Base-by-base conservation (phyloP, 2,113 vertebrate species). In the Cololabis saira region DNA sequence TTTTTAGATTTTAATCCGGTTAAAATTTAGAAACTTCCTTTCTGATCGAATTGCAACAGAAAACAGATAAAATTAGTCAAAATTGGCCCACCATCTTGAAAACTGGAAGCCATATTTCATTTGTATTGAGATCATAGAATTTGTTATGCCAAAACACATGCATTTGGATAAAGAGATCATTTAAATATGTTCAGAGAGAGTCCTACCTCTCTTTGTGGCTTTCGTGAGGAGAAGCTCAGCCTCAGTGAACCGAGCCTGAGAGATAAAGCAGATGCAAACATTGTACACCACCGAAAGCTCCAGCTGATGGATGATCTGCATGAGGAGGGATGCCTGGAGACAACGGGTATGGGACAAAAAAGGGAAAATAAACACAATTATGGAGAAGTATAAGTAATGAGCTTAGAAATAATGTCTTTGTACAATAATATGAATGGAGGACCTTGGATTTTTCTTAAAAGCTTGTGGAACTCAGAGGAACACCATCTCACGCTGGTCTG, bases 371-470 rank as follows among this genome's bases (percentile, higher is more conserved):
- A 16, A 44, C 6, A 14, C 6, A 44, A 17, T 47, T 1, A 18
- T 47, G 7, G 10, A 11, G 2, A 9, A 47, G 8, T 16, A 27
- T 16, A 17, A 3, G 11, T 17, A 9, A 15, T 33, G 14, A 3
- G 4, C 9, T 10, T 3, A 10, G 17, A 54, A 44, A 21, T 41
- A 1, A 21, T 15, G 1, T 2, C 4, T 45, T 21, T 56, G 24
- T 18, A 53, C 16, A 12, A 41, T 52, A 3, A 54, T 15, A 12
- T 19, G 41, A 3, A 71, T 27, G 12, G 1, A 54, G 16, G 17
- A 93, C 93, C 93, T 92, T 92, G 88, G 5, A 92, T 87, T 87
- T 88, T 92, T 19, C 30, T 83, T 41, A 91, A 78, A n/a, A 94
- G 90, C 74, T 87, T 93, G 44, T 84, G 60, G 67, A 89, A 87